Base-by-base conservation (phyloP, 2,113 vertebrate species). In the Hyperopisus bebe region DNA sequence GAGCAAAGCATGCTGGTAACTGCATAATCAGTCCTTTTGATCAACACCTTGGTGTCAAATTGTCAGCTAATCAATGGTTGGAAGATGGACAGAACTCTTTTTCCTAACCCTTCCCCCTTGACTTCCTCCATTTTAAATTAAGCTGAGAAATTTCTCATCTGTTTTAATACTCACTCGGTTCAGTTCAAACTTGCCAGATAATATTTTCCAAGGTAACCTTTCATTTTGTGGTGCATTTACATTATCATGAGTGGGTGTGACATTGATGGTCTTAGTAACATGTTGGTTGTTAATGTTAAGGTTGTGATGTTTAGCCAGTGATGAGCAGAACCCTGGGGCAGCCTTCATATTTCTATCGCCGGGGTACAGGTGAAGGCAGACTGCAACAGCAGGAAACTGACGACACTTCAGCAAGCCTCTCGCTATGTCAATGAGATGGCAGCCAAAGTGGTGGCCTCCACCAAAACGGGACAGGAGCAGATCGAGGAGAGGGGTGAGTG, bases 361-460 rank as follows among this genome's bases (percentile, higher is more conserved):
- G 88, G 2, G 0, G 10, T 86, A 51, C 94, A 99, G 98, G 98
- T 99, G 19, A 99, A 99, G 91, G 98, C 98, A 0, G 96, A 97
- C 90, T 97, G 96, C 90, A 94, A 93, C 94, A 99, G 98, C 92
- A 95, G 89, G 89, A 97, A 95, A 95, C 94, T 99, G 89, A 3
- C 95, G 15, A 93, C 91, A 83, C 97, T 99, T 19, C 98, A 99
- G 94, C 98, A 98, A 90, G 98, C 98, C 11, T 99, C 98, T 0
- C 97, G 98, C 46, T 91, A 92, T 0, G 98, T 99, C 90, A 99
- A 99, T 0, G 97, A 98, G 93, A 98, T 96, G 98, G 97, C 98
- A 0, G 98, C 98, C 53, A 97, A 96, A 0, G 97, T 99, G 42
- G 97, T 99, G 93, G 98, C 96, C 31, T 99, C 98, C 11, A 98